Base-by-base conservation (phyloP, 1,140 invertebrate species). In the Achatina immaculata region DNA sequence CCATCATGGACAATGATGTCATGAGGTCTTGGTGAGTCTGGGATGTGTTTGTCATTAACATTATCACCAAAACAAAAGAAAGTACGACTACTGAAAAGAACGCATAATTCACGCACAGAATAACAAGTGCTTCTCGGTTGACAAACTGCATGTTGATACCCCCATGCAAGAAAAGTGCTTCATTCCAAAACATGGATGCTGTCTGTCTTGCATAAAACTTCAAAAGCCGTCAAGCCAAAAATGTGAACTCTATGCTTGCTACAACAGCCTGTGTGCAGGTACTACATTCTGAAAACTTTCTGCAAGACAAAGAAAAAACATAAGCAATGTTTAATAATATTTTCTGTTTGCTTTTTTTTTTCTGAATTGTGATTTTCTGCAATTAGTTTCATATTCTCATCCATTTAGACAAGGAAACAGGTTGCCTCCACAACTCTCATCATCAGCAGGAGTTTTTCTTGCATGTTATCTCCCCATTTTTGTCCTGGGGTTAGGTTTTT, bases 91-190 rank as follows among this genome's bases (percentile, higher is more conserved):
- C 79, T 19, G 87, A 88, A 62, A 89, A 84, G 69, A 89, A 88
- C 3, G 87, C 85, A 82, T 89, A 89, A 82, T 89, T 89, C 51
- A 89, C 83, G 78, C 88, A 86, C 9, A 89, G 74, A 48, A 89
- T 81, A 16, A 89, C 82, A 16, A 89, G 74, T 7, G 83, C 83
- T 58, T 89, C 88, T 65, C 85, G 69, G 65, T 86, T 86, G 16
- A 85, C 73, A 58, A 89, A 80, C 75, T 88, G 85, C 48, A 82
- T 69, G 38, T 51, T 79, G 62, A 51, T 34, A 6, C 77, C 66
- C 4, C 40, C 42, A 19, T 21, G 65, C 14, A 77, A 38, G 38
- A 79, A 69, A 34, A 71, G 21, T 6, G 42, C 77, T 45, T 79
- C 77, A 71, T 79, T 55, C 77, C 77, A 79, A 48, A 79, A 48